Evolutionary conservation across 1,140 invertebrate genomes (phyloP).

Genomic region (Cydia strobilella): DNA sequence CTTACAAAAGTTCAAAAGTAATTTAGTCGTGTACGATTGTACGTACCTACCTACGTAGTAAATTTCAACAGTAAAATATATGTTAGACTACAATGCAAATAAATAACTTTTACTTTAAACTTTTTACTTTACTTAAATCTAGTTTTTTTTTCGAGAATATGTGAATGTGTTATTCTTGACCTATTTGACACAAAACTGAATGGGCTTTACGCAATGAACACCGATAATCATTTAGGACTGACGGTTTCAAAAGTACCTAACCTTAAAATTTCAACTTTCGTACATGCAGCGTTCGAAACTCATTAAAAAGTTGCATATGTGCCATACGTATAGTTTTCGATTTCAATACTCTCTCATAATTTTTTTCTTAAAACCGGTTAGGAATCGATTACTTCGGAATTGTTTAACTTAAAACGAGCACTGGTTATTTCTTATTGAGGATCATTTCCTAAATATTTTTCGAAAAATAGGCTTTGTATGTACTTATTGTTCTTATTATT

Average conservation of each 20-base stretch:
- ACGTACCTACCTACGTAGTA: not conserved
- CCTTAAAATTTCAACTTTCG: constrained; percentile 31
- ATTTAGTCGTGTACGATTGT: not conserved
- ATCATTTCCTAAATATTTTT: not conserved
- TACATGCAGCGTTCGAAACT: not conserved
- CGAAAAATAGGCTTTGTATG: not conserved
- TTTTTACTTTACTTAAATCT: not conserved
- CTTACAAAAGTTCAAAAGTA: too few relatives aligned
- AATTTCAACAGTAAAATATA: too few relatives aligned
- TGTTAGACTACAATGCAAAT: not conserved
- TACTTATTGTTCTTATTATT: not conserved
- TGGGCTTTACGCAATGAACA: constrained; percentile 1
- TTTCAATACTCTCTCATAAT: not conserved
- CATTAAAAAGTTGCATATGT: constrained; percentile 7
- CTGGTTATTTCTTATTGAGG: not conserved
- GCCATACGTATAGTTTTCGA: not conserved
- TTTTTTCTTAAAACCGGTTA: not conserved
- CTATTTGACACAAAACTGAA: not conserved
- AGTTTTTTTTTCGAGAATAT: not conserved
- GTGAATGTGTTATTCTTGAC: constrained; percentile 24
- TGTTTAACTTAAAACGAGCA: not conserved
- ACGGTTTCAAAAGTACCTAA: constrained; percentile 9
- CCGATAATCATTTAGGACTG: constrained; percentile 7
- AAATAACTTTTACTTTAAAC: not conserved
- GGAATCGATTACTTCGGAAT: not conserved